phyloP scores from a whole-genome alignment of 2,113 vertebrate species.

The Paradisaea rubra region DNA sequence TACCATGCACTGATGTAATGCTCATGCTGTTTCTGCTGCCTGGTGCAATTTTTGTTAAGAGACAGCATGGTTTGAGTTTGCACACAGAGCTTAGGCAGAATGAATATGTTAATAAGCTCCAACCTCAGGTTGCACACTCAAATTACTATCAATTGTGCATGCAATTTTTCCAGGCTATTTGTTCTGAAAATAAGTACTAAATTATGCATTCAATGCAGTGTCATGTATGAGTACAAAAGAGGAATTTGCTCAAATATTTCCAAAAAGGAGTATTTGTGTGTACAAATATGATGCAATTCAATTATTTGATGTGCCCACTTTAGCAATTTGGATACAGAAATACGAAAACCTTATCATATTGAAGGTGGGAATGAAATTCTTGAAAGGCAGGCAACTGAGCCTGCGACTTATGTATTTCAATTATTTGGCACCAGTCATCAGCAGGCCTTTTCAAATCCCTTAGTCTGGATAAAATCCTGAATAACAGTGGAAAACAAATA shows the following conservation, averaged over 20 bases:
- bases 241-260: constrained; percentile 66
- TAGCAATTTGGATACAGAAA: not conserved
- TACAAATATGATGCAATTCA: constrained; percentile 49
- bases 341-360: not conserved
- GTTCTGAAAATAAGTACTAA: constrained; percentile 70
- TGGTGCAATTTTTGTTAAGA: constrained; percentile 32
- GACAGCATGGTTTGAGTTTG: constrained; percentile 53
- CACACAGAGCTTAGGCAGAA: constrained; percentile 43
- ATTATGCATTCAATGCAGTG: constrained; percentile 64
- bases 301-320: not conserved
- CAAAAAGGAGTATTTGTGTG: constrained; percentile 44
- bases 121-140: constrained; percentile 56
- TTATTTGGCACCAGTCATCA: not conserved
- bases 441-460: not conserved
- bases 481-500: not conserved
- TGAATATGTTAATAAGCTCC: constrained; percentile 63
- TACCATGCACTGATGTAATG: not conserved
- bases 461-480: not conserved
- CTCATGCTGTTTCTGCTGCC: not conserved
- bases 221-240: constrained; percentile 30
- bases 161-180: constrained; percentile 72
- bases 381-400: not conserved
- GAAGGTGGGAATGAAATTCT: not conserved
- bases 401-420: not conserved
- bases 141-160: constrained; percentile 73